phyloP scores from a whole-genome alignment of 2,888 invertebrate genomes.

The Rhagophthalmus giganteus region DNA sequence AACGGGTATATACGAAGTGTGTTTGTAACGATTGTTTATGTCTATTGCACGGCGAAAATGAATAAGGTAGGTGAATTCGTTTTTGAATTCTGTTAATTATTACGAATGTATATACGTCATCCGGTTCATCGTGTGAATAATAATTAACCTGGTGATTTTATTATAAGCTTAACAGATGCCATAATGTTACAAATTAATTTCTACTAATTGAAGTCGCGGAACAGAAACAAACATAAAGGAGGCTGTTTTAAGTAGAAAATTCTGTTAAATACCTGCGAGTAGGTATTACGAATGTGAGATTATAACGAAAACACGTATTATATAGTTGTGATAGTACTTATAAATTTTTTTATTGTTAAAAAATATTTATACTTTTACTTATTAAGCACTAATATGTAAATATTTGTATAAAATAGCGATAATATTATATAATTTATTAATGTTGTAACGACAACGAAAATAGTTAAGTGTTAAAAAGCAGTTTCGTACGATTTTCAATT shows the following conservation, averaged over 20 bases:
- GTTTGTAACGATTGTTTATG: no score
- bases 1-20: no score
- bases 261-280: not conserved
- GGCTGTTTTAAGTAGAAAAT: no score
- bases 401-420: no score
- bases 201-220: not conserved
- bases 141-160: not conserved
- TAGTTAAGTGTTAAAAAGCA: no score
- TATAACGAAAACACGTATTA: not conserved
- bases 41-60: no score
- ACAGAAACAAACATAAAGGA: not conserved
- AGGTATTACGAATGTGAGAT: not conserved
- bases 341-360: not conserved
- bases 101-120: conserved; percentile 5
- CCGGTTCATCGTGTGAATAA: not conserved
- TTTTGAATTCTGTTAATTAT: conserved; percentile 12
- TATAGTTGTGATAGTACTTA: not conserved
- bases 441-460: no score
- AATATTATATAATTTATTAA: no score
- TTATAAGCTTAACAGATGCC: not conserved
- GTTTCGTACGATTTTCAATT: no score
- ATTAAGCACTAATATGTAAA: no score
- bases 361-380: not conserved
- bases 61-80: no score
- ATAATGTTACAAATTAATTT: not conserved